Base-by-base conservation (phyloP, 1,140 invertebrate species). In the Bombyx mandarina region DNA sequence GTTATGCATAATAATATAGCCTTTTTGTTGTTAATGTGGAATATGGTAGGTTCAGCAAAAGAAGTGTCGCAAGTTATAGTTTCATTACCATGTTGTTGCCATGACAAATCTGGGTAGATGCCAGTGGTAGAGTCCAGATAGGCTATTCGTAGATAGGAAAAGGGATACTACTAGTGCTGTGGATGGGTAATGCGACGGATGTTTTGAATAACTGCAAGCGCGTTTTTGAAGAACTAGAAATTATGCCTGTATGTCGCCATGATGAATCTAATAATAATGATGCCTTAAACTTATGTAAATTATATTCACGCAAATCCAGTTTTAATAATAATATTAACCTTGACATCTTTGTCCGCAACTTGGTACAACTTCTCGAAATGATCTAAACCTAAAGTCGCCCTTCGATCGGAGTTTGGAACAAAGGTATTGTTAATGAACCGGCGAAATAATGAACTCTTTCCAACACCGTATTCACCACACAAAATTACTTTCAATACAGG, bases 401-500 rank as follows among this genome's bases (percentile, higher is more conserved):
- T 93, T 76, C 96, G 91, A 74, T 95, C 94, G 12, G 91, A 92
- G 57, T 91, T 91, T 45, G 93, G 91, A 44, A 95, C 88, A 86
- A 97, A 98, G 12, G 93, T 93, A 83, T 98, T 94, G 69, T 94
- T 96, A 43, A 95, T 92, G 82, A 97, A 98, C 63, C 97, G 89
- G 57, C 97, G 90, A 83, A 98, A 98, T 67, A 98, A 87, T 45
- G 96, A 98, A 77, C 94, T 96, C 88, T 98, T 98, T 42, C 97
- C 97, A 7, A 98, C 97, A 52, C 96, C 96, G 89, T 96, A 98
- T 89, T 98, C 97, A 42, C 97, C 97, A 84, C 95, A 97, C 46
- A 98, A 89, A 75, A 98, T 98, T 12, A 98, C 94, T 92, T 98
- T 98, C 77, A 97, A 94, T 72, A 95, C 95, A 8, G 96, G 95